These are phyloP conservation scores for Peromyscus californicus DNA, from an alignment of 2,113 vertebrate genomes.

Conservation along the genomic window DNA sequence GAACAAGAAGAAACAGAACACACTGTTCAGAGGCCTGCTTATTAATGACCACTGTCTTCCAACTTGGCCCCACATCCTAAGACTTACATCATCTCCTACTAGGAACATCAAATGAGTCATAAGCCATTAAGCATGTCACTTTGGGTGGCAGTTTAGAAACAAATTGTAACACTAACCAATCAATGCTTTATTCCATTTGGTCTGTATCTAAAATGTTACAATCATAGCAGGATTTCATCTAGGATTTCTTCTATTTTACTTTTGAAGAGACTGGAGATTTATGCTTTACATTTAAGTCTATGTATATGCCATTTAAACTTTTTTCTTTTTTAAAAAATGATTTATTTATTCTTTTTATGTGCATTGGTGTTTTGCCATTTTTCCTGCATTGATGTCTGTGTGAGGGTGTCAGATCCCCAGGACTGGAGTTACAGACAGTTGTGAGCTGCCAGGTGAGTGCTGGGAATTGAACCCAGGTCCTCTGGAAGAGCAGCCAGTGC, in stretches of 20 bases:
- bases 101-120: neutral
- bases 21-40: neutral
- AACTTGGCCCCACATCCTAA: neutral
- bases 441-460: no score
- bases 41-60: neutral
- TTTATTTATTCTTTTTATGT: no score
- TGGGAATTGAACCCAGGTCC: no score
- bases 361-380: no score
- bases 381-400: no score
- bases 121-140: neutral
- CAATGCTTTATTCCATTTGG: neutral
- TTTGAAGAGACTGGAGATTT: neutral
- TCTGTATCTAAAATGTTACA: neutral
- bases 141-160: neutral
- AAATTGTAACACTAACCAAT: neutral
- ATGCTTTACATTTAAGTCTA: neutral
- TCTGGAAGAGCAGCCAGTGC: no score
- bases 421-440: no score
- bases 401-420: no score
- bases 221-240: neutral
- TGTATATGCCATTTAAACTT: neutral
- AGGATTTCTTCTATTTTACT: neutral
- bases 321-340: no score
- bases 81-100: neutral
- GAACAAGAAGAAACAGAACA: neutral